Base-by-base conservation (phyloP, 1,140 invertebrate genomes). In the Drosophila ercepeae region DNA sequence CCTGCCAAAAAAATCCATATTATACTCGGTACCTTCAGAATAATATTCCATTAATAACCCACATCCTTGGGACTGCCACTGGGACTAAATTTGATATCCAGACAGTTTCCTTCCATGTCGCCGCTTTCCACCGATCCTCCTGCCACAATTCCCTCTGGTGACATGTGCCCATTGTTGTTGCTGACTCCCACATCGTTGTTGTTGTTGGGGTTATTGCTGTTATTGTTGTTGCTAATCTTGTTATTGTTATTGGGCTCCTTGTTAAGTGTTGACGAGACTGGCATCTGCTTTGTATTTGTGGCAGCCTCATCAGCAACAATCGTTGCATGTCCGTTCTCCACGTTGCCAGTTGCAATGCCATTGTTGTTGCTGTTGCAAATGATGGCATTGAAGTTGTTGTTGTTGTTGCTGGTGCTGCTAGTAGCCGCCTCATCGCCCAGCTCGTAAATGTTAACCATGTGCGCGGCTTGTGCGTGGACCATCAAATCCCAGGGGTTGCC, bases 361-460 rank as follows among this genome's bases (percentile, higher is more conserved):
- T 52, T 71, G 64, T 42, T 71, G 73, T 41, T 69, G 55, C 0
- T 48, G 49, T 71, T 49, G 44, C 16, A n/a, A n/a, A n/a, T n/a
- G n/a, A n/a, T n/a, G n/a, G n/a, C n/a, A n/a, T n/a, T 58, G 59
- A 48, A 68, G 36, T 57, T 76, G 46, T 49, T 73, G 48, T 14
- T 57, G 14, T 61, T 64, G 50, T n/a, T 36, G 44, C 8, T 54
- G n/a, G n/a, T 52, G 48, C 9, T 25, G 14, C 82, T 29, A 81
- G 78, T 34, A 45, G 59, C 52, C 54, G 61, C 74, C 74, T 92
- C 77, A 91, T 91, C 81, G 63, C 94, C 94, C 63, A 96, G 92
- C 91, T 95, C 95, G 91, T 96, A 96, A 79, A 96, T 96, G 92
- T 96, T 96, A 89, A 96, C 93, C 95, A 96, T 96, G 90, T 96